These are phyloP conservation scores for Melanotaenia nigrans DNA, from an alignment of 2,797 vertebrate genomes.

Conservation along the genomic window DNA sequence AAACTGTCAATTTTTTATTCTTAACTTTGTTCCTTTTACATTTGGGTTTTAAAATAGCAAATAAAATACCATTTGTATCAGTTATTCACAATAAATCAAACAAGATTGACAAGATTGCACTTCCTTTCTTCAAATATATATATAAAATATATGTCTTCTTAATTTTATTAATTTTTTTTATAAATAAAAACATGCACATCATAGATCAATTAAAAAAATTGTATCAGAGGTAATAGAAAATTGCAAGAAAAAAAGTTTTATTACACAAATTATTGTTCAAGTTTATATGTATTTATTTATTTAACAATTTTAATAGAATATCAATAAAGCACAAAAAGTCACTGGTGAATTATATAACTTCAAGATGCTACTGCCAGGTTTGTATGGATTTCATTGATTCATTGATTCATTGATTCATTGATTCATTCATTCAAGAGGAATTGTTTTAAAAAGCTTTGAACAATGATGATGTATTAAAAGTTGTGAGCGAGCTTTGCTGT, in stretches of 20 bases:
- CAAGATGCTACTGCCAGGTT: background rate
- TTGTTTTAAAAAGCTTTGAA: background rate
- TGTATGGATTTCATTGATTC: background rate
- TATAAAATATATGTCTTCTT: too few species aligned
- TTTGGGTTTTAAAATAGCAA: background rate
- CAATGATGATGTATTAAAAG: background rate
- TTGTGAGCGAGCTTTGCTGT: background rate
- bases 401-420: background rate
- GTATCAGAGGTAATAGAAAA: too few species aligned
- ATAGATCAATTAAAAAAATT: too few species aligned
- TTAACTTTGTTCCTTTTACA: background rate
- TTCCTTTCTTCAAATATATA: too few species aligned
- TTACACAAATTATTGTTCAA: too few species aligned
- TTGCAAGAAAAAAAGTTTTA: too few species aligned
- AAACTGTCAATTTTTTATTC: background rate
- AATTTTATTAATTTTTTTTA: too few species aligned
- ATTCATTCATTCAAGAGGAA: background rate
- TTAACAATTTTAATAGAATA: background rate
- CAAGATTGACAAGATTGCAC: background rate
- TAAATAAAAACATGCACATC: too few species aligned
- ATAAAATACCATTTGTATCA: background rate
- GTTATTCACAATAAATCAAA: conserved; percentile 1
- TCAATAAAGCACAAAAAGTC: background rate
- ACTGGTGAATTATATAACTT: background rate
- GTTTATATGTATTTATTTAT: background rate